Evolutionary conservation across 2,888 invertebrate genomes (phyloP).

Genomic region (Quadroppia sp.): DNA sequence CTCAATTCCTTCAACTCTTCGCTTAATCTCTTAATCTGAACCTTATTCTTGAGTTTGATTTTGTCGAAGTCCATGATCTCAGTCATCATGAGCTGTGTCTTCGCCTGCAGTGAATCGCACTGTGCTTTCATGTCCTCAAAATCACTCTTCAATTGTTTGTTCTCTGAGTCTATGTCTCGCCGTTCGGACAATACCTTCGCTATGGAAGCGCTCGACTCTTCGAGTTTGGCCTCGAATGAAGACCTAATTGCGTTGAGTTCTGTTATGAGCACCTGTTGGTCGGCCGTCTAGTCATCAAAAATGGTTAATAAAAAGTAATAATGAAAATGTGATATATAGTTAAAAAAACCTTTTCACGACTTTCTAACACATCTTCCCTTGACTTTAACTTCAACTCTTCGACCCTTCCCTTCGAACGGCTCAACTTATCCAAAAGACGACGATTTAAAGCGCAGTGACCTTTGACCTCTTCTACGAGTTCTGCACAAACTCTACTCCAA

Average conservation of each 20-base stretch:
- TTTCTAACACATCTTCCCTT: too few relatives aligned
- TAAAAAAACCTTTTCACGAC: too few relatives aligned
- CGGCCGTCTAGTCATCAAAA: too few relatives aligned
- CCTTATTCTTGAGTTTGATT: slow-evolving; percentile 21
- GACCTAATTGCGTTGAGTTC: too few relatives aligned
- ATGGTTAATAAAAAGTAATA: too few relatives aligned
- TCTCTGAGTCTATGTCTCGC: slow-evolving; percentile 18
- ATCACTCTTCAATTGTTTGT: background rate
- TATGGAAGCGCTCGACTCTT: too few relatives aligned
- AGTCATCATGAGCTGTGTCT: slow-evolving; percentile 18
- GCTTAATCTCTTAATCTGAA: background rate
- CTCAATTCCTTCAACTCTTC: slow-evolving; percentile 11
- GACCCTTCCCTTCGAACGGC: background rate
- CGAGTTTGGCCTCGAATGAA: too few relatives aligned
- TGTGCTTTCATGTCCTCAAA: slow-evolving; percentile 29
- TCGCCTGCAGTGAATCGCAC: slow-evolving; percentile 11
- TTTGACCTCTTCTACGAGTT: slow-evolving; percentile 17
- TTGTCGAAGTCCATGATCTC: slow-evolving; percentile 30
- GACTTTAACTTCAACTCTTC: slow-evolving; percentile 22
- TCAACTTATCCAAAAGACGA: background rate
- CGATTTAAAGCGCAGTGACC: too few relatives aligned
- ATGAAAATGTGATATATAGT: too few relatives aligned
- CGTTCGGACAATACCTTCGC: background rate
- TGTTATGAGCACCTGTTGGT: too few relatives aligned
- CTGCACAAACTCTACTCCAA: slow-evolving; percentile 24